Conservation (phyloP, 2,113 vertebrate genomes). For the Osmerus mordax region DNA sequence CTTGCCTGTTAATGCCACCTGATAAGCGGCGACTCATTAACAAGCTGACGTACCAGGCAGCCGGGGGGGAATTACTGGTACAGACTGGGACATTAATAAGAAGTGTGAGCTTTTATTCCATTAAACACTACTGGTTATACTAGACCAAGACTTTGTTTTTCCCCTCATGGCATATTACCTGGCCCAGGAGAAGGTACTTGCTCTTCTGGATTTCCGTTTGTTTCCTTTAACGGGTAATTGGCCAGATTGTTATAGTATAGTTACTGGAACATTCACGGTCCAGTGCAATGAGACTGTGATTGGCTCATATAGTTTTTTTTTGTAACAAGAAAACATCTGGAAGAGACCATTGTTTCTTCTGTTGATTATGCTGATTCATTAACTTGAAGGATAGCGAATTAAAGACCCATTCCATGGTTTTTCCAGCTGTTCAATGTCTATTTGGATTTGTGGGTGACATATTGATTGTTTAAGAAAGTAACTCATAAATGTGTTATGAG, state of each 20-base stretch:
- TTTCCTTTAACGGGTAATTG: constrained; percentile 8
- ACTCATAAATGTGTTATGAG: no score
- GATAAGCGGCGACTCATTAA: constrained; percentile 71
- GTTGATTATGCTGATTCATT: constrained; percentile 66
- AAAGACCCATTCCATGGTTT: constrained; percentile 25
- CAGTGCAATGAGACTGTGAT: constrained; percentile 33
- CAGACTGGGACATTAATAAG: constrained; percentile 69
- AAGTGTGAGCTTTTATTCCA: constrained; percentile 63
- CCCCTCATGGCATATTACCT: no score
- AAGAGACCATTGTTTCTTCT: constrained; percentile 66
- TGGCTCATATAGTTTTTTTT: constrained; percentile 43
- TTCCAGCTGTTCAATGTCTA: neutral
- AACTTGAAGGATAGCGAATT: constrained; percentile 65
- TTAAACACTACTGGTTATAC: constrained; percentile 44
- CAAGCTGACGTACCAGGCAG: constrained; percentile 62
- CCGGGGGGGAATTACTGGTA: constrained; percentile 59
- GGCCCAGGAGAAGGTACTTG: no score
- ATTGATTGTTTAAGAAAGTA: constrained; percentile 14
- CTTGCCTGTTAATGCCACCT: constrained; percentile 66
- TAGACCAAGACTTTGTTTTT: neutral
- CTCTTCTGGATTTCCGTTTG: no score
- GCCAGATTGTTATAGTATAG: constrained; percentile 39
- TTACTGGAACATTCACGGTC: constrained; percentile 39
- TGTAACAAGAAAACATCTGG: constrained; percentile 58
- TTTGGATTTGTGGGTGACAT: constrained; percentile 32